Conservation (phyloP, 2,888 invertebrate species). For the Monoplex corrugatus region DNA sequence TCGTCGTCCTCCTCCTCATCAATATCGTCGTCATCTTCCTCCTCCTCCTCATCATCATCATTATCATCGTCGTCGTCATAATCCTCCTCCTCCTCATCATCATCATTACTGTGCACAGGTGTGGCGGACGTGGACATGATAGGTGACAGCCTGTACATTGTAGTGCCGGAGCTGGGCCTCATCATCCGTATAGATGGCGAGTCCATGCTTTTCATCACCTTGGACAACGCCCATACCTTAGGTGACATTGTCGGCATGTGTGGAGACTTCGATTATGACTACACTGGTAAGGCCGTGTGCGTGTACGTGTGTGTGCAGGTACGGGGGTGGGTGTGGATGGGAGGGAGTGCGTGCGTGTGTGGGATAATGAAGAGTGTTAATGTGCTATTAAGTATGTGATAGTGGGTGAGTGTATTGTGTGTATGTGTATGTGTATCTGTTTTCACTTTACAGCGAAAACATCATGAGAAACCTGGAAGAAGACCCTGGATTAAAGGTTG, state of each 20-base stretch:
- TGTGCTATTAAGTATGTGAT: no score
- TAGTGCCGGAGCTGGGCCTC: slow-evolving; percentile 39
- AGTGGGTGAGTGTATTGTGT: no score
- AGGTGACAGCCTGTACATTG: slow-evolving; percentile 53
- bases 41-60: no score
- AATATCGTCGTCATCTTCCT: no score
- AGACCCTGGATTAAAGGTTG: no score
- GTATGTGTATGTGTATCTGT: neutral
- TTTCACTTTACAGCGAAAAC: neutral
- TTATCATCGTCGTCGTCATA: no score
- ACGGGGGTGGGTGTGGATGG: neutral
- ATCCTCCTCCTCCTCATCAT: no score
- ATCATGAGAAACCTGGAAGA: neutral
- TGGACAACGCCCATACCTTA: slow-evolving; percentile 47
- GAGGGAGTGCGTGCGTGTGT: neutral
- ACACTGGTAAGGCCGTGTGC: slow-evolving; percentile 78
- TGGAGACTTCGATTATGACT: slow-evolving; percentile 92
- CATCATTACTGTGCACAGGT: no score
- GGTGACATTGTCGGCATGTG: slow-evolving; percentile 89
- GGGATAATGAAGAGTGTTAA: neutral
- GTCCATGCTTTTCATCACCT: slow-evolving; percentile 50
- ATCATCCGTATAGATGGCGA: slow-evolving; percentile 56
- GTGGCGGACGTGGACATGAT: slow-evolving; percentile 44
- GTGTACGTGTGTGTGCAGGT: neutral
- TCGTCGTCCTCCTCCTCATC: no score